Conservation (phyloP, 2,888 invertebrate species). For the Acanthosepion pharaonis region DNA sequence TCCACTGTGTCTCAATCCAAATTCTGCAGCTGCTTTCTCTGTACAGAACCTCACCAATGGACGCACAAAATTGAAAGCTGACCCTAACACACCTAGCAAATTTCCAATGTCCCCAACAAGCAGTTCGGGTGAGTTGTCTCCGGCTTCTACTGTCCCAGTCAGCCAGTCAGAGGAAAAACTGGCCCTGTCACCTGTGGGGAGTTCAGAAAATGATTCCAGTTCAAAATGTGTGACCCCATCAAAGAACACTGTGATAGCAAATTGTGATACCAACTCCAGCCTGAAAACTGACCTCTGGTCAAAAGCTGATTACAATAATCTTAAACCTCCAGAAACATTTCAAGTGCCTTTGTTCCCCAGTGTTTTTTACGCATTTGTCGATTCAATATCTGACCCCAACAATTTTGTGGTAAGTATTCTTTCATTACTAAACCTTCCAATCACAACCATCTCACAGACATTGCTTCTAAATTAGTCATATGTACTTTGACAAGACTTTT, state of each 20-base stretch:
- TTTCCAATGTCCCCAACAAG: not conserved
- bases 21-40: slow-evolving; percentile 42
- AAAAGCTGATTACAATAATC: slow-evolving; percentile 45
- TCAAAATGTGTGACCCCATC: not conserved
- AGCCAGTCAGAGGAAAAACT: slow-evolving; percentile 8
- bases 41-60: slow-evolving; percentile 34
- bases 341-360: slow-evolving; percentile 56
- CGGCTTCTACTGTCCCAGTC: not conserved
- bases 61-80: not conserved
- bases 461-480: too few species aligned
- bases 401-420: slow-evolving; percentile 64
- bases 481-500: too few species aligned
- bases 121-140: not conserved
- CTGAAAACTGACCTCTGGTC: slow-evolving; percentile 23
- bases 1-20: slow-evolving; percentile 46
- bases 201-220: slow-evolving; percentile 43
- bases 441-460: not conserved
- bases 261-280: not conserved
- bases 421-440: not conserved
- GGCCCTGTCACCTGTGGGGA: not conserved
- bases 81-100: not conserved
- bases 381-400: slow-evolving; percentile 58
- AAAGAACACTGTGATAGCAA: not conserved
- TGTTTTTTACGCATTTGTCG: slow-evolving; percentile 60
- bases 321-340: slow-evolving; percentile 49